These are phyloP conservation scores for Noctua janthe DNA, from an alignment of 2,888 invertebrate species.

Conservation along the genomic window DNA sequence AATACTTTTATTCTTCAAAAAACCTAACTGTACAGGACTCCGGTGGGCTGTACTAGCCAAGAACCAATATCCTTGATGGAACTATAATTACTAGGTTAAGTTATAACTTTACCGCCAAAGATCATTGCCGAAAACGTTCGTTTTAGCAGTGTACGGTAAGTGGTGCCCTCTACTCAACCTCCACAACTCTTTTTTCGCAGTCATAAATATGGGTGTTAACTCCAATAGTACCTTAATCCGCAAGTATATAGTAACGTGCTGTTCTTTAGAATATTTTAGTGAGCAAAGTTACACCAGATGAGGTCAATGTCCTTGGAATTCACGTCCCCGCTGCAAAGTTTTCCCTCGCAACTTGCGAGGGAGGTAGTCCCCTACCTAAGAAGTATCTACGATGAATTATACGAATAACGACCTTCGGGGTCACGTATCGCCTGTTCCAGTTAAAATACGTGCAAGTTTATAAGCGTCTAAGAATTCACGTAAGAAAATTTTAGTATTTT, in stretches of 20 bases:
- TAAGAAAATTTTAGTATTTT: neutral
- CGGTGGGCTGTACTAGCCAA: neutral
- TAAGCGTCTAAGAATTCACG: neutral
- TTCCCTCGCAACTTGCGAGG: constrained; percentile 19
- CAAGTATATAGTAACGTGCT: no score
- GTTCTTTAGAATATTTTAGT: neutral
- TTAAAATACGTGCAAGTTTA: neutral
- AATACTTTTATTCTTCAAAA: no score
- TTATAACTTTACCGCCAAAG: neutral
- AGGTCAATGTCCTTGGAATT: constrained; percentile 39
- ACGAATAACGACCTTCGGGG: neutral
- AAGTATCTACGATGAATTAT: neutral
- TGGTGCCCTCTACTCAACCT: neutral
- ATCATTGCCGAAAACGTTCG: constrained; percentile 7
- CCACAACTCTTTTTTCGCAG: neutral
- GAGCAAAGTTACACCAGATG: neutral
- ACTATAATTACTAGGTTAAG: constrained; percentile 2
- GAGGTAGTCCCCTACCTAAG: constrained; percentile 21
- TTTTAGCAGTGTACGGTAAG: neutral
- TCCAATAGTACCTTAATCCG: no score
- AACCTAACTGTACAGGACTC: no score
- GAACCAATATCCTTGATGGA: neutral
- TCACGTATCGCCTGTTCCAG: neutral
- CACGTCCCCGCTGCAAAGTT: constrained; percentile 11
- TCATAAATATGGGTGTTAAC: neutral